Evolutionary conservation across 2,888 invertebrate genomes (phyloP).

Genomic region (Lathronympha strigana): DNA sequence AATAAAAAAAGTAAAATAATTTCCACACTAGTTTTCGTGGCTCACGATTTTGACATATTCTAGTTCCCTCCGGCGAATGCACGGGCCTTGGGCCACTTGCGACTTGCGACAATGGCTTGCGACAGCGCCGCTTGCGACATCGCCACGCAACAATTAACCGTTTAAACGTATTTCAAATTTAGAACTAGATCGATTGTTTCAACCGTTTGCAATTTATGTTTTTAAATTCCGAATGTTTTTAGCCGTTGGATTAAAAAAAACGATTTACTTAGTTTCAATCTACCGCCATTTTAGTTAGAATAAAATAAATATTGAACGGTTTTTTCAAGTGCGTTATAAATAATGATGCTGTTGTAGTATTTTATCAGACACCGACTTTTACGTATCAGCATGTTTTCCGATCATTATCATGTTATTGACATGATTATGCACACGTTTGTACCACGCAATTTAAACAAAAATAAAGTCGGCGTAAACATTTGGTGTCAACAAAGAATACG

Average conservation of each 20-base stretch:
- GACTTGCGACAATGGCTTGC: constrained; percentile 81
- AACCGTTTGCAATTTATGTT: not conserved
- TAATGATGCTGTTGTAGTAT: not conserved
- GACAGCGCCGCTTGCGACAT: constrained; percentile 77
- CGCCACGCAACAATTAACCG: constrained; percentile 66
- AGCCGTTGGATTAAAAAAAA: not conserved
- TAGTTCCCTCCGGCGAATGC: constrained; percentile 80
- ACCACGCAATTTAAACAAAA: constrained; percentile 32
- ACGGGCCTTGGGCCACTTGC: constrained; percentile 83
- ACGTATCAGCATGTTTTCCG: constrained; percentile 19
- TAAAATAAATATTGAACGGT: not conserved
- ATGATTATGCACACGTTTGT: constrained; percentile 9
- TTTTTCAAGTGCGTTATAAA: not conserved
- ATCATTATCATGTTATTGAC: constrained; percentile 33
- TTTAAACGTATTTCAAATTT: constrained; percentile 44
- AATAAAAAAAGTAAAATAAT: not conserved
- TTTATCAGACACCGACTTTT: constrained; percentile 27
- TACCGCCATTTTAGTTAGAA: constrained; percentile 15
- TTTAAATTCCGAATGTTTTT: not conserved
- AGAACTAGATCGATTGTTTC: constrained; percentile 26
- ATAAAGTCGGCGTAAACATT: constrained; percentile 31
- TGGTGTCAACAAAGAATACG: constrained; percentile 51
- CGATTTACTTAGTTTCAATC: not conserved
- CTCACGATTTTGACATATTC: constrained; percentile 48
- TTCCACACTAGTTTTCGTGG: constrained; percentile 15